phyloP scores from a whole-genome alignment of 2,888 invertebrate genomes.

The Sphecodes monilicornis region DNA sequence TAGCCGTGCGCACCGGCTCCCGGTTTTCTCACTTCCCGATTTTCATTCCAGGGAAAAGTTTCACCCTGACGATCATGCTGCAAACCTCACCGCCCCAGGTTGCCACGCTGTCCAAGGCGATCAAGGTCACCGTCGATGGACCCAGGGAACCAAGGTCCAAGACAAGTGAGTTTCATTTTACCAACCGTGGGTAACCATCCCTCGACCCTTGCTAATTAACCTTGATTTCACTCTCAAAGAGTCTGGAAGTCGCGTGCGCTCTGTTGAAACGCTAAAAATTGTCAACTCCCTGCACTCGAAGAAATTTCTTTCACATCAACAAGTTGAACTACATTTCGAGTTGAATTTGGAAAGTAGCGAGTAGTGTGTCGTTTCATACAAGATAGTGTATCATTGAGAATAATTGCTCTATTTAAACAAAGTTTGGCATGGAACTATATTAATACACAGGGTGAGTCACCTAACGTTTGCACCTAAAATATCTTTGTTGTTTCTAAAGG shows the following conservation, averaged over 20 bases:
- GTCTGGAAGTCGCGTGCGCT: neutral
- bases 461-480: no score
- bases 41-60: constrained; percentile 81
- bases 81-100: constrained; percentile 83
- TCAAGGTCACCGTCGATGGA: constrained; percentile 82
- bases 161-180: constrained; percentile 79
- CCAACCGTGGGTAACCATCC: constrained; percentile 60
- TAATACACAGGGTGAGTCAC: no score
- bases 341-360: no score
- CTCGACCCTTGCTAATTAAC: neutral
- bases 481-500: no score
- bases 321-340: no score
- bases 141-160: constrained; percentile 82
- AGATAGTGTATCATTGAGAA: no score
- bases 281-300: no score
- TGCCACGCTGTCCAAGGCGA: constrained; percentile 81
- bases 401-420: no score
- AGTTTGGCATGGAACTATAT: no score
- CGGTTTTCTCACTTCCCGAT: neutral
- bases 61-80: constrained; percentile 83
- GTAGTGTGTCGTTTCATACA: no score
- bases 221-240: neutral
- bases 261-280: no score
- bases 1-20: neutral
- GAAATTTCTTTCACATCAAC: no score